Base-by-base conservation (phyloP, 37 sponge, comb jelly and placozoan species). In the Corticium candelabrum region DNA sequence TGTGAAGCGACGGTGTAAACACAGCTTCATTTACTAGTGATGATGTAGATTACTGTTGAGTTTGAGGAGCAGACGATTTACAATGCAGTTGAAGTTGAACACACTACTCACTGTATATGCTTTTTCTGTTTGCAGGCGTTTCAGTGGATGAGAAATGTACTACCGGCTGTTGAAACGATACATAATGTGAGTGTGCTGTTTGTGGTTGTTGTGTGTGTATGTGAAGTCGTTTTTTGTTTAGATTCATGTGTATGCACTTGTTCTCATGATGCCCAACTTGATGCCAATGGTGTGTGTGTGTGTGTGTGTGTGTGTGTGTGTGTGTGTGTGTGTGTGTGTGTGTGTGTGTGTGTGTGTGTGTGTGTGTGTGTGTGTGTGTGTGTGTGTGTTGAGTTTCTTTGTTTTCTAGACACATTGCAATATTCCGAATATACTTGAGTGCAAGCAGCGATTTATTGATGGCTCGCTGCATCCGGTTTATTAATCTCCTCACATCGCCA, bases 61-160 rank as follows among this genome's bases (percentile, higher is more conserved):
- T n/a, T n/a, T n/a, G n/a, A n/a, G n/a, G n/a, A n/a, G n/a, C n/a
- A n/a, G n/a, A n/a, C n/a, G n/a, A n/a, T n/a, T n/a, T n/a, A n/a
- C n/a, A n/a, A n/a, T n/a, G n/a, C n/a, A n/a, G n/a, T n/a, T n/a
- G n/a, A n/a, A n/a, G n/a, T n/a, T n/a, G n/a, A n/a, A n/a, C n/a
- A n/a, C n/a, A n/a, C n/a, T n/a, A n/a, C n/a, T n/a, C n/a, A n/a
- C n/a, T n/a, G n/a, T n/a, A n/a, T n/a, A n/a, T n/a, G n/a, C n/a
- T n/a, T n/a, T n/a, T n/a, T n/a, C n/a, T n/a, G n/a, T n/a, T n/a
- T n/a, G n/a, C n/a, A n/a, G 31, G 93, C 92, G 27, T 91, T 91
- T 78, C 83, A 89, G 27, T 96, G 96, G 96, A 96, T 96, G 96
- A 92, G 87, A 79, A 87, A 83, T 67, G 92, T 96, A n/a, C 82